phyloP scores from a whole-genome alignment of 2,888 invertebrate genomes.

The Graphium colonna region DNA sequence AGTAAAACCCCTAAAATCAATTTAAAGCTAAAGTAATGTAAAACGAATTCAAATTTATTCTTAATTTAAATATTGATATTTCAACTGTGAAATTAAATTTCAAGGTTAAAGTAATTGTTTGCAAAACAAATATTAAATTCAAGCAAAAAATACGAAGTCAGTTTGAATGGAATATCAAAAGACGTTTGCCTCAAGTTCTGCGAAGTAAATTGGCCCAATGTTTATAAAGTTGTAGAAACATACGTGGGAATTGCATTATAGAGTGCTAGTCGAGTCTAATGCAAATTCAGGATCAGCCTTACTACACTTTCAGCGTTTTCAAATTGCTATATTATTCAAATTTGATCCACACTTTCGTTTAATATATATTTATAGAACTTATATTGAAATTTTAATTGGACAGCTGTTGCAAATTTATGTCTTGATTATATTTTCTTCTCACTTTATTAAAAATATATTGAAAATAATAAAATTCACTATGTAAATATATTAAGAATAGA shows the following conservation, averaged over 20 bases:
- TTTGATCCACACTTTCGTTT: constrained; percentile 47
- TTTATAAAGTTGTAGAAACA: constrained; percentile 31
- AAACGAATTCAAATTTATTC: too few relatives aligned
- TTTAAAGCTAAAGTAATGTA: too few relatives aligned
- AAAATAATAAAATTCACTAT: too few relatives aligned
- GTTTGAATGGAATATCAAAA: constrained; percentile 25
- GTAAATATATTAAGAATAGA: too few relatives aligned
- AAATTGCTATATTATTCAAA: constrained; percentile 62
- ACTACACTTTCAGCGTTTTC: constrained; percentile 34
- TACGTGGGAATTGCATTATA: constrained; percentile 36
- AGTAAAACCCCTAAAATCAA: neutral
- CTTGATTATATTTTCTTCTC: too few relatives aligned
- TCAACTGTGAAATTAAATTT: too few relatives aligned
- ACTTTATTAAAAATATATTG: too few relatives aligned
- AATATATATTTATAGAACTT: constrained; percentile 40
- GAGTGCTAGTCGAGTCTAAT: constrained; percentile 36
- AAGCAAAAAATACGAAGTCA: neutral
- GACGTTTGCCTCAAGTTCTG: constrained; percentile 38
- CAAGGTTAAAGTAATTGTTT: too few relatives aligned
- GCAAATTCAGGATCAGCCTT: constrained; percentile 38
- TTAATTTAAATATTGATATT: too few relatives aligned
- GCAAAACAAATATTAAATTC: neutral
- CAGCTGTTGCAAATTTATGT: constrained; percentile 13
- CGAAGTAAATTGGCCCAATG: constrained; percentile 37
- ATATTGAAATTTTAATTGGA: constrained; percentile 23